A percentile compares a stretch with the other conserved stretches of the same genome.
Conservation (phyloP, 2,113 vertebrate species). For the Illadopsis cleaveri region DNA sequence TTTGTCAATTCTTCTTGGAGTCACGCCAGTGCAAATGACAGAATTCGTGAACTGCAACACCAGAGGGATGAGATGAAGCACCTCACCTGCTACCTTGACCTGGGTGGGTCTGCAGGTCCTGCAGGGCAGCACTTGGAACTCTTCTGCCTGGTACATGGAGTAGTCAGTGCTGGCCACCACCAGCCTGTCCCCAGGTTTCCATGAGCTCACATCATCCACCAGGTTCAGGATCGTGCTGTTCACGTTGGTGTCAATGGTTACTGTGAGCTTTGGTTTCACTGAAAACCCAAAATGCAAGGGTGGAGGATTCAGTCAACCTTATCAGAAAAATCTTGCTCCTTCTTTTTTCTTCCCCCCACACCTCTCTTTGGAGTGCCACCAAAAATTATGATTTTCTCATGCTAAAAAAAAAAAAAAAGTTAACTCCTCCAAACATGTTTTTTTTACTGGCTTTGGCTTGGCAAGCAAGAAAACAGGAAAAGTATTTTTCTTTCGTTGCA, state of each 20-base stretch:
- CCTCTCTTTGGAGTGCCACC: background rate
- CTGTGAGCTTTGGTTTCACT: conserved; percentile 89
- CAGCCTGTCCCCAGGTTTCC: conserved; percentile 74
- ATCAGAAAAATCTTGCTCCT: background rate
- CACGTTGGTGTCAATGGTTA: conserved; percentile 83
- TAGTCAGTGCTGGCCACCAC: conserved; percentile 84
- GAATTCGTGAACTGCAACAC: background rate
- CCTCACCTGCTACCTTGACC: conserved; percentile 89
- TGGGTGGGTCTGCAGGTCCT: conserved; percentile 78
- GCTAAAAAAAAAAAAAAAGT: background rate
- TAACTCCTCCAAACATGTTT: background rate
- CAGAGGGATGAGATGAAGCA: background rate
- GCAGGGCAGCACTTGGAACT: conserved; percentile 79
- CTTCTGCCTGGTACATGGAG: conserved; percentile 88
- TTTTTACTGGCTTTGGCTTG: background rate
- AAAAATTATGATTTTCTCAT: background rate
- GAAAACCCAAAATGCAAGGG: background rate
- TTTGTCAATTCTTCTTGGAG: background rate
- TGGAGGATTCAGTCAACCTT: background rate
- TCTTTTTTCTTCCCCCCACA: background rate
- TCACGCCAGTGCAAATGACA: background rate
- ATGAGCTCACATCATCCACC: conserved; percentile 69
- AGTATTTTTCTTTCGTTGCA: conserved; percentile 39
- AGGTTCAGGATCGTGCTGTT: conserved; percentile 79
- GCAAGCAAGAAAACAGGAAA: conserved; percentile 57